Evolutionary conservation across 2,888 invertebrate genomes (phyloP).

Genomic region (Drosophila meridiana): DNA sequence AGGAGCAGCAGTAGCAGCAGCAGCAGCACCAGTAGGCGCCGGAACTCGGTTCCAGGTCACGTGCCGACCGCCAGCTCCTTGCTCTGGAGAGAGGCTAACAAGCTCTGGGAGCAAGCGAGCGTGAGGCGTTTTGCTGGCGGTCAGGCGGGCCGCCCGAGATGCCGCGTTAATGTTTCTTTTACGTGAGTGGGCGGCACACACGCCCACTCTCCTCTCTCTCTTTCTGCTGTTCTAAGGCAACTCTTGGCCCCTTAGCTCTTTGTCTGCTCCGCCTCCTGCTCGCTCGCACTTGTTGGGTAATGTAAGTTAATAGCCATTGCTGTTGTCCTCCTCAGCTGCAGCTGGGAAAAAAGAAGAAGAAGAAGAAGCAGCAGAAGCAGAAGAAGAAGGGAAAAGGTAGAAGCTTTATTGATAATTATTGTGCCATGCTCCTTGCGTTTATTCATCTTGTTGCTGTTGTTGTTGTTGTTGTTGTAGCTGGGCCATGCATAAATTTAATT

Average conservation of each 20-base stretch:
- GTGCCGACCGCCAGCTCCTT: conserved; percentile 40
- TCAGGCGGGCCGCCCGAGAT: conserved; percentile 32
- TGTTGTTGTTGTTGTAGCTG: conserved; percentile 43
- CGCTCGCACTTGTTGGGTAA: conserved; percentile 65
- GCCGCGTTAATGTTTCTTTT: conserved; percentile 77
- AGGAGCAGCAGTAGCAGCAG: conserved; percentile 3
- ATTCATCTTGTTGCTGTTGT: conserved; percentile 31
- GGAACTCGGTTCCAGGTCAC: conserved; percentile 55
- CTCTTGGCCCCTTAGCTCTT: neutral
- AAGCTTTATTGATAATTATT: conserved; percentile 79
- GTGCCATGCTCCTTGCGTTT: conserved; percentile 66
- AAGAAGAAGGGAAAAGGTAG: conserved; percentile 28
- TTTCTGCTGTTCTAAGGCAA: neutral
- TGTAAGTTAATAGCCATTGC: conserved; percentile 77
- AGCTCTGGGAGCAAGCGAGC: conserved; percentile 64
- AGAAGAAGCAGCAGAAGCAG: neutral
- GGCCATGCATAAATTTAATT: conserved; percentile 76
- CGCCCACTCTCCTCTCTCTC: neutral
- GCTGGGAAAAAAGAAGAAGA: conserved; percentile 1
- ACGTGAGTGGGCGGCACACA: conserved; percentile 58
- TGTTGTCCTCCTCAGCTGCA: neutral
- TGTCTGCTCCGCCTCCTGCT: conserved; percentile 2
- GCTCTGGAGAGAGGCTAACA: conserved; percentile 57
- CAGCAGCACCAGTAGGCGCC: conserved; percentile 21
- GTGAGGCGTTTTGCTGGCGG: conserved; percentile 43